Evolutionary conservation across 1,140 invertebrate genomes (phyloP).

Genomic region (Penaeus japonicus): DNA sequence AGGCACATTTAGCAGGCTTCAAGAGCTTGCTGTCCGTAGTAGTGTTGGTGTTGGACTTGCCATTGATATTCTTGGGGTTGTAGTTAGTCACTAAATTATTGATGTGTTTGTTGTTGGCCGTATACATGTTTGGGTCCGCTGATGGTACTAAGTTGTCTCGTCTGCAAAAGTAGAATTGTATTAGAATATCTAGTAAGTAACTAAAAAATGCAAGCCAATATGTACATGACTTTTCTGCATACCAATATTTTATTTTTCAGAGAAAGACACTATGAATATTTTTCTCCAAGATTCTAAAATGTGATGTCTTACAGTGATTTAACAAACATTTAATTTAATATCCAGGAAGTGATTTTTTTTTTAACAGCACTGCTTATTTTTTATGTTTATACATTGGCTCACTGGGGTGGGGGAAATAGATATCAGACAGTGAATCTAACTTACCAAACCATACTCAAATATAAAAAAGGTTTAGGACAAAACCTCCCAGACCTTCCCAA

Average conservation of each 20-base stretch:
- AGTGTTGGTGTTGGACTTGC: slow-evolving; percentile 58
- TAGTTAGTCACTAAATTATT: slow-evolving; percentile 59
- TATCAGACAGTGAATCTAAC: neutral
- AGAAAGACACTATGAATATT: no score
- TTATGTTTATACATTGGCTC: no score
- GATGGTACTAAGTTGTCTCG: slow-evolving; percentile 54
- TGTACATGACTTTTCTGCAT: no score
- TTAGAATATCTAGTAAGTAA: neutral
- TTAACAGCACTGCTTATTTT: no score
- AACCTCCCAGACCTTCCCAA: neutral
- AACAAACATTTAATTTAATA: no score
- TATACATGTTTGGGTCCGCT: slow-evolving; percentile 60
- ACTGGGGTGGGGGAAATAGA: neutral
- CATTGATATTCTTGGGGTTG: slow-evolving; percentile 59
- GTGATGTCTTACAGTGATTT: no score
- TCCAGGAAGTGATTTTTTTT: no score
- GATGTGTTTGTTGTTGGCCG: slow-evolving; percentile 59
- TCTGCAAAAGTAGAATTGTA: slow-evolving; percentile 44
- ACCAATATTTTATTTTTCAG: no score
- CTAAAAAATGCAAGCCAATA: neutral
- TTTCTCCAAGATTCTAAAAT: no score
- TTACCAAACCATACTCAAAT: neutral
- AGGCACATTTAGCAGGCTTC: slow-evolving; percentile 59
- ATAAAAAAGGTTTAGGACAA: neutral
- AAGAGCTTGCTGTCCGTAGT: slow-evolving; percentile 57